Evolutionary conservation across 2,113 vertebrate species (phyloP).

Genomic region (Mus pahari): DNA sequence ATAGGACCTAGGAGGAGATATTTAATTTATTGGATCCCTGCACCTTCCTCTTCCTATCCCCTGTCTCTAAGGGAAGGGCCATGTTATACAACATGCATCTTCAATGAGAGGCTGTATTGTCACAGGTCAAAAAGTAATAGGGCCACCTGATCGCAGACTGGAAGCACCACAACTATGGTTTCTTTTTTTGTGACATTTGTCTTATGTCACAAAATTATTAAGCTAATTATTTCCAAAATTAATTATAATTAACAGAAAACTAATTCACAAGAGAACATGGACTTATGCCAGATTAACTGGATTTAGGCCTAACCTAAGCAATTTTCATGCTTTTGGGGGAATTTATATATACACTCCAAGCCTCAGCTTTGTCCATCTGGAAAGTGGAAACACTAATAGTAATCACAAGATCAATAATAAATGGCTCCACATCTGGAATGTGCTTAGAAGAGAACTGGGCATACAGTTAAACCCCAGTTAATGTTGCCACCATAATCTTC

Average conservation of each 20-base stretch:
- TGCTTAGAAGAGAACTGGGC: slow-evolving; percentile 4
- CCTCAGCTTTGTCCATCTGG: slow-evolving; percentile 18
- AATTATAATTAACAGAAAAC: not conserved
- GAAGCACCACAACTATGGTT: not conserved
- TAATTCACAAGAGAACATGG: not conserved
- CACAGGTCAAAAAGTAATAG: not conserved
- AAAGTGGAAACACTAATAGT: slow-evolving; percentile 24
- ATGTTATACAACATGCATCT: not conserved
- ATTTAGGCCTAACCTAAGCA: not conserved
- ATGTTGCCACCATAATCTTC: not conserved
- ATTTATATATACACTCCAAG: not conserved
- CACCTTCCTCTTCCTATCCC: not conserved
- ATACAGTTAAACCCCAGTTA: slow-evolving; percentile 12
- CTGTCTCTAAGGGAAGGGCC: not conserved
- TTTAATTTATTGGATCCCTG: not conserved
- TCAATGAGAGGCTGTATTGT: not conserved
- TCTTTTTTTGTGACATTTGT: not conserved
- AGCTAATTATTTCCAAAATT: not conserved
- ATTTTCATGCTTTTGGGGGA: not conserved
- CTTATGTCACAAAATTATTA: too few species aligned
- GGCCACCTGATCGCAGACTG: not conserved
- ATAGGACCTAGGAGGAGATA: not conserved
- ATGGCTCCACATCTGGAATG: slow-evolving; percentile 15
- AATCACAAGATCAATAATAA: not conserved
- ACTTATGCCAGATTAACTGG: slow-evolving; percentile 14